Evolutionary conservation across 2,888 invertebrate genomes (phyloP), one percentile per base, ranked within the genome.

Genomic region (Melipona beecheii): DNA sequence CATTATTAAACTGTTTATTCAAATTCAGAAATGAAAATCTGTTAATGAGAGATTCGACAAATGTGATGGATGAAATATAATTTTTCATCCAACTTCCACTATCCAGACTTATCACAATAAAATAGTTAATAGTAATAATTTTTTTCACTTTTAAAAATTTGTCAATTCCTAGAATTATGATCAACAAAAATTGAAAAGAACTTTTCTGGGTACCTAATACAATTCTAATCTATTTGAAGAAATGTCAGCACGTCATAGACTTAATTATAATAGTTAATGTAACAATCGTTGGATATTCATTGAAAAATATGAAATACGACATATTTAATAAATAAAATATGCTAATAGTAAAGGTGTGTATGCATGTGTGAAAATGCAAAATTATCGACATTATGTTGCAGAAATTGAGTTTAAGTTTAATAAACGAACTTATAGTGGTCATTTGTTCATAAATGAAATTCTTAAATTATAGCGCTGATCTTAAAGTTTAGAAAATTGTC

Each of bases 371-470:
- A 72, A 81, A 82, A 83, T 72, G 11, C 80, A 78, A 72, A 74
- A 74, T 83, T 62, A 77, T 68, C 27, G 56, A 73, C 70, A 60
- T 65, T 78, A 21, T 73, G 75, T 81, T 65, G 70, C 13, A 75
- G 78, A 81, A 85, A 83, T 85, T 78, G 54, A 81, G 62, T 68
- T 88, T 19, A 52, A 84, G 74, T 75, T 68, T 79, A 75, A 83
- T 76, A 88, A 82, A 88, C 90, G 89, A 92, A 91, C 87, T 91
- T 89, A 92, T 90, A 91, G 89, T 90, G 91, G 88, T 90, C 91
- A 89, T 83, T 43, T 85, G 0, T 84, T 17, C n/a, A 71, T 75
- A 50, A 66, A 65, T 66, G 15, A 49, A 72, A 4, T 54, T 6
- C 5, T 21, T 11, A n/a, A 31, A 54, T 54, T 54, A 31, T 1